Evolutionary conservation across 2,113 vertebrate species (phyloP), one percentile per base, ranked within the genome.

Genomic region (Serilophus lunatus): DNA sequence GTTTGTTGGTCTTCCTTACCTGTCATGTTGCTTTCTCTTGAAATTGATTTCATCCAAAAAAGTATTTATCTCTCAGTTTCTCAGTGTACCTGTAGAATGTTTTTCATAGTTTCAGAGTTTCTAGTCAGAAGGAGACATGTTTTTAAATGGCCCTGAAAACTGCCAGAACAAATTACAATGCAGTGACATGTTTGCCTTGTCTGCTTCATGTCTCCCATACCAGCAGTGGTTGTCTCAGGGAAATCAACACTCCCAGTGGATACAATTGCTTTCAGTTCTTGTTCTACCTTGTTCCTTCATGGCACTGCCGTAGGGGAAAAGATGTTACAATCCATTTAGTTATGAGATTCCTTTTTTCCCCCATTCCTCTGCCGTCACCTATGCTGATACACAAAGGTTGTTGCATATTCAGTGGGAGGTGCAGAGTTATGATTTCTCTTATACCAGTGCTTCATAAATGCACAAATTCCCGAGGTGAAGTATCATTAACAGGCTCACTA

Each of bases 11-110:
- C 29, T 59, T 23, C 8, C 5, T 60, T 10, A 19, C 6, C 10
- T 2, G 6, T 23, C 2, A 0, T 18, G 8, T 68, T 2, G 0
- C 26, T 75, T 78, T 24, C 0, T 38, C 75, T 79, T 63, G 12
- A 35, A 63, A 18, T 76, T 75, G 12, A 74, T 69, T 78, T 78
- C 1, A 6, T 45, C 10, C 66, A 42, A 35, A 47, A 63, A 57
- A 82, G 54, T 50, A 47, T 12, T 54, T 64, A 33, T 38, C 7
- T 45, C 11, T 17, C 17, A 38, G 4, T 69, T 79, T 86, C 9
- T 26, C 20, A 38, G 13, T 60, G 36, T 88, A 56, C 3, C 4
- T 44, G 10, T 42, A 12, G 33, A 38, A 1, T 33, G 18, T 10
- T 56, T 81, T 44, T 65, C 4, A 1, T 66, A 54, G 17, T 57